Evolutionary conservation across 2,888 invertebrate genomes (phyloP).

Genomic region (Ormyrus rosae): DNA sequence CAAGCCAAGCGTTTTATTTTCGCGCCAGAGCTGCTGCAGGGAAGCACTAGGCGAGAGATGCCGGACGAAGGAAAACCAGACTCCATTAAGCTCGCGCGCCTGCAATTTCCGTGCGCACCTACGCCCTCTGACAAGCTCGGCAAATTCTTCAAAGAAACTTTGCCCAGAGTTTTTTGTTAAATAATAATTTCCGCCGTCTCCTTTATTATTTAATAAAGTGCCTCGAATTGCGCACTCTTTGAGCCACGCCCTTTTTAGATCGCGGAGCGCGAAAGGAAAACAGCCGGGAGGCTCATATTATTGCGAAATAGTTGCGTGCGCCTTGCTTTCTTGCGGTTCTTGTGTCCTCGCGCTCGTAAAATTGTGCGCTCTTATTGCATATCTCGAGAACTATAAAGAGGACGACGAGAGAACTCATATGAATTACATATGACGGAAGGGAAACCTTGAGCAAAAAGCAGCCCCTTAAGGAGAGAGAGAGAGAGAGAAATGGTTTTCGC

Average conservation of each 20-base stretch:
- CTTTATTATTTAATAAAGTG: slow-evolving; percentile 26
- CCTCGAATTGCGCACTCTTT: not conserved
- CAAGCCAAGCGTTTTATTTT: slow-evolving; percentile 45
- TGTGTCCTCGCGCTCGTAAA: slow-evolving; percentile 17
- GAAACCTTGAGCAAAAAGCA: not conserved
- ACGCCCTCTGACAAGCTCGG: too few relatives aligned
- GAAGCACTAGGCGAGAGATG: slow-evolving; percentile 8
- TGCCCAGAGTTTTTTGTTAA: slow-evolving; percentile 21
- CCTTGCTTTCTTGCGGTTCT: slow-evolving; percentile 1
- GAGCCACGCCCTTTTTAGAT: not conserved
- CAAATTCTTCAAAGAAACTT: too few relatives aligned
- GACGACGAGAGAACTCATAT: slow-evolving; percentile 5
- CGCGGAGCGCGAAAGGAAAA: too few relatives aligned
- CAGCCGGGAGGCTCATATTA: slow-evolving; percentile 5
- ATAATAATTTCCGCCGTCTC: slow-evolving; percentile 19
- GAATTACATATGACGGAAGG: slow-evolving; percentile 27
- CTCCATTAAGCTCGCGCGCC: slow-evolving; percentile 15
- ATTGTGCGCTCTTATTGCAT: slow-evolving; percentile 23
- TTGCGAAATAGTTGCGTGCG: slow-evolving; percentile 34
- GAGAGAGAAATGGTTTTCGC: not conserved
- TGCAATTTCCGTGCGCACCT: not conserved
- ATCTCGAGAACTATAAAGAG: slow-evolving; percentile 30
- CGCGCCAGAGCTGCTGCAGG: not conserved
- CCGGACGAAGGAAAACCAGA: slow-evolving; percentile 22
- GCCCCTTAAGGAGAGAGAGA: not conserved